Conservation (phyloP, 2,113 vertebrate genomes). For the Arizona elegans region DNA sequence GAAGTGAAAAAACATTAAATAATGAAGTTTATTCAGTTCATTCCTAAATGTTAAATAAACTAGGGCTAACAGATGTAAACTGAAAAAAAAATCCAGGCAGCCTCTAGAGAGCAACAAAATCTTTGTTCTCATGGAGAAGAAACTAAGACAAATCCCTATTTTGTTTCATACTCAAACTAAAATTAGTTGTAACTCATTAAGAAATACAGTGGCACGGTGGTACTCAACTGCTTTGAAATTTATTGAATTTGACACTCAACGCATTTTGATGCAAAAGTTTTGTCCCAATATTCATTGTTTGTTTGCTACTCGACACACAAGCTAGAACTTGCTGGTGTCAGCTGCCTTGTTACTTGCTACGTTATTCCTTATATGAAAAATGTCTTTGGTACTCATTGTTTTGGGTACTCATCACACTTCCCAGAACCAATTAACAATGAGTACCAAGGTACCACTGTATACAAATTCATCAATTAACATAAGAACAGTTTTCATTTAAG, state of each 20-base stretch:
- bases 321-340: background rate
- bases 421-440: background rate
- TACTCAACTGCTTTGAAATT: background rate
- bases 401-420: background rate
- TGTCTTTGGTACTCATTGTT: background rate
- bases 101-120: background rate
- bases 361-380: background rate
- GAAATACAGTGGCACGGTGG: background rate
- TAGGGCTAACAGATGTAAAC: background rate
- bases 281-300: background rate
- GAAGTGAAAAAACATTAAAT: background rate
- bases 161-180: background rate
- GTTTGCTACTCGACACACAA: background rate
- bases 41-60: background rate
- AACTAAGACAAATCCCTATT: background rate
- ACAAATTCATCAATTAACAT: background rate
- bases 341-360: background rate
- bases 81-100: background rate
- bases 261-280: background rate
- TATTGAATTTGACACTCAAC: background rate
- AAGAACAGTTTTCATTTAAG: background rate
- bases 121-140: background rate
- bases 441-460: background rate
- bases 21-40: background rate
- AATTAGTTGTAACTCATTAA: background rate